Base-by-base conservation (phyloP, 2,888 invertebrate genomes). In the Sesia apiformis region DNA sequence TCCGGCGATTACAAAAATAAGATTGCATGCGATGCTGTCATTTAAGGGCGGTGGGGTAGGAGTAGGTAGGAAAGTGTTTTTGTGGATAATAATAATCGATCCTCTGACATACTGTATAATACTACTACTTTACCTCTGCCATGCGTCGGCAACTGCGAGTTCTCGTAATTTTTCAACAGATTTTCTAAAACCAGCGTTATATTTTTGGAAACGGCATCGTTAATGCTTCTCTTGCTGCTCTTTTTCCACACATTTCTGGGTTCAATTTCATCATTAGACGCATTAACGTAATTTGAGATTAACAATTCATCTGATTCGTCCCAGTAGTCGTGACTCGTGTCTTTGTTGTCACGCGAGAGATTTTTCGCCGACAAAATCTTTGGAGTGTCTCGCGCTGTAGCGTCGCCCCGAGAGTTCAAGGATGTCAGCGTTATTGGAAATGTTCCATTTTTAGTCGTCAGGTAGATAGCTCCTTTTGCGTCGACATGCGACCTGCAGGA, bases 101-200 rank as follows among this genome's bases (percentile, higher is more conserved):
- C 23, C 23, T 23, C 23, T 1, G 23, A 23, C 23, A 23, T 23
- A 23, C 23, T 23, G 23, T 23, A 23, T 23, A 23, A 23, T 23
- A 23, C 23, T 1, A 23, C 23, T 23, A 23, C 23, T 23, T 52
- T 79, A 96, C 96, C 96, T 92, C 94, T 93, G 50, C 95, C 95
- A 72, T 96, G 96, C n/a, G 95, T 95, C 4, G 97, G 97, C 60
- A 96, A 84, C 72, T 96, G 96, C 39, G 95, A 96, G 74, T 95
- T 96, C 78, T 97, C 97, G 75, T 97, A 97, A 79, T 96, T 95
- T 84, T 96, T 95, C 65, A 97, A 90, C 46, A 97, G 90, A 75
- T 96, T 96, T 73, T 97, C 97, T 63, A 97, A 84, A 4, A 97
- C 93, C 72, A 93, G 91, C 0, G 96, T 95, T 61, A 97, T 97